These are phyloP conservation scores for Smutsia temminckii DNA, from an alignment of 2,797 vertebrate genomes.

Conservation along the genomic window DNA sequence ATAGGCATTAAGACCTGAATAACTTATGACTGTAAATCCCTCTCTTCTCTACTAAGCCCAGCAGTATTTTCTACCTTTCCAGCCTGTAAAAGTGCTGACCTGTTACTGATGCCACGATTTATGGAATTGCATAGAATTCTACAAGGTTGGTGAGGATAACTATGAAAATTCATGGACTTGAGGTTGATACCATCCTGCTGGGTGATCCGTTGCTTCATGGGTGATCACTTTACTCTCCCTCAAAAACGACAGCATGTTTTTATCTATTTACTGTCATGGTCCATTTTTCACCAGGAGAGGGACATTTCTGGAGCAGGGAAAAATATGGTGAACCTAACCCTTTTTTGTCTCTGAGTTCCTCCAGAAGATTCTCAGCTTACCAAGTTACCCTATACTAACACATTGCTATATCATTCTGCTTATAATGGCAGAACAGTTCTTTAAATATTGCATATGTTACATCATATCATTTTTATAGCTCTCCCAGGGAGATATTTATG, in stretches of 20 bases:
- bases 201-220: neutral
- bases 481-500: neutral
- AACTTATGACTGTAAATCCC: neutral
- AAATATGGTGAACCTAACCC: neutral
- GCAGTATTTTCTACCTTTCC: neutral
- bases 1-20: neutral
- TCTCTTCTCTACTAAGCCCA: neutral
- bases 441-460: neutral
- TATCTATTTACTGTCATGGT: neutral
- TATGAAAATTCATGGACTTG: neutral
- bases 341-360: neutral
- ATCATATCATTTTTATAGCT: neutral
- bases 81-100: neutral
- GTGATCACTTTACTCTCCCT: neutral
- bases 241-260: neutral
- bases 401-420: neutral
- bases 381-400: neutral
- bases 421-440: neutral
- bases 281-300: neutral
- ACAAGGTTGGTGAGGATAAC: neutral
- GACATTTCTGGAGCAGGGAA: neutral
- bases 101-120: neutral
- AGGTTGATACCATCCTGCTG: fast-evolving
- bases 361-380: neutral
- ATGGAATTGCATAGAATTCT: neutral